Conservation (phyloP, 2,113 vertebrate species). For the Mirza zaza region DNA sequence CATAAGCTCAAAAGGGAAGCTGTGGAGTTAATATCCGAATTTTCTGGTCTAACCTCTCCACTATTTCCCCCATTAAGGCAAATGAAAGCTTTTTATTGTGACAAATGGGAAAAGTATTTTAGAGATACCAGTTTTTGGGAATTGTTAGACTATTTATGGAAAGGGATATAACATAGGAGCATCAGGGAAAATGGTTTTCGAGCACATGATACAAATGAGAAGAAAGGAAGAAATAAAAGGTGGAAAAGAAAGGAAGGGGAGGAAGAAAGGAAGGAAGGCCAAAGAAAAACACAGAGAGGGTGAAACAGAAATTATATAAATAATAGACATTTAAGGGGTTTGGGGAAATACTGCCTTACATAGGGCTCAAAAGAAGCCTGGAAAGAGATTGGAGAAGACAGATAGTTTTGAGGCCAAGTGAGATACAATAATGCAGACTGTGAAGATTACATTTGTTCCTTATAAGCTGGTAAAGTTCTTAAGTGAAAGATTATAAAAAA, state of each 20-base stretch:
- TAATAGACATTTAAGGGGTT: rapidly evolving
- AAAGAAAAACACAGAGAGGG: neutral
- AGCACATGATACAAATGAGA: neutral
- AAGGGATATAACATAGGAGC: neutral
- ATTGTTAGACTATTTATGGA: neutral
- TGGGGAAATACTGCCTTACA: neutral
- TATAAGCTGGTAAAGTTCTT: no score
- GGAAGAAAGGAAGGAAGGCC: neutral
- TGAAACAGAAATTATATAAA: neutral
- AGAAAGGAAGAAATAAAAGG: neutral
- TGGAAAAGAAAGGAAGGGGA: neutral
- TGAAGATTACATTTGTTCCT: neutral
- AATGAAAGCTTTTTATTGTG: neutral
- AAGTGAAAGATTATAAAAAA: neutral
- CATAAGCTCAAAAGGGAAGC: neutral
- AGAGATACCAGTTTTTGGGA: neutral
- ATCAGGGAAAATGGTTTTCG: neutral
- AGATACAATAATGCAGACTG: neutral
- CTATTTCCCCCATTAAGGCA: no score
- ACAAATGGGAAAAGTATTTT: neutral
- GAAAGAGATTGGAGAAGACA: neutral
- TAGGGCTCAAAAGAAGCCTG: neutral
- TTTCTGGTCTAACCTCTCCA: neutral
- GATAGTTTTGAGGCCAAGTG: neutral
- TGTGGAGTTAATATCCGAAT: neutral